Evolutionary conservation across 2,113 vertebrate genomes (phyloP).

Genomic region (Grammomys surdaster): DNA sequence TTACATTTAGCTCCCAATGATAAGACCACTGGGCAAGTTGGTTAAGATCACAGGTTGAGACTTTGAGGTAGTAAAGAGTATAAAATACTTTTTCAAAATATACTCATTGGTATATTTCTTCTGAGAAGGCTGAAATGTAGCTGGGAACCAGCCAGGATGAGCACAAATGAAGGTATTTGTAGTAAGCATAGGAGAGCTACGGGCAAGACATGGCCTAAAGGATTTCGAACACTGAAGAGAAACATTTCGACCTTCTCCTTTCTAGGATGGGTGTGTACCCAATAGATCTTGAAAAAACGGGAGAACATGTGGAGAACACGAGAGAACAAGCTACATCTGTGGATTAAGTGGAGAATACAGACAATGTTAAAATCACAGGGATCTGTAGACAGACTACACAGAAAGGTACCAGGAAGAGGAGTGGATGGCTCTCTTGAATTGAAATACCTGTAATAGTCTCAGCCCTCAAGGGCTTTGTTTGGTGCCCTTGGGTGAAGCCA

Average conservation of each 20-base stretch:
- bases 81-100: conserved; percentile 69
- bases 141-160: conserved; percentile 60
- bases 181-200: not conserved
- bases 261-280: conserved; percentile 19
- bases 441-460: conserved; percentile 96
- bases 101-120: conserved; percentile 73
- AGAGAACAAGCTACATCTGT: conserved; percentile 20
- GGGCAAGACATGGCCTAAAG: not conserved
- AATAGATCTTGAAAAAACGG: conserved; percentile 19
- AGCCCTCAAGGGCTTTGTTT: conserved; percentile 93
- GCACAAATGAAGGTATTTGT: not conserved
- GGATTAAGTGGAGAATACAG: conserved; percentile 76
- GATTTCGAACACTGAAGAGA: not conserved
- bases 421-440: conserved; percentile 78
- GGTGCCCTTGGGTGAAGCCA: conserved; percentile 93
- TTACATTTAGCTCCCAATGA: conserved; percentile 20
- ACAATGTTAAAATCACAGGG: conserved; percentile 82
- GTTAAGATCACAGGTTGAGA: conserved; percentile 49
- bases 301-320: not conserved
- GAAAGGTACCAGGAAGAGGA: conserved; percentile 67
- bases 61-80: not conserved
- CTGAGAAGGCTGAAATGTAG: conserved; percentile 76
- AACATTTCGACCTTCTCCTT: conserved; percentile 71
- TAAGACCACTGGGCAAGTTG: not conserved
- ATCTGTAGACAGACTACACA: conserved; percentile 65